Conservation (phyloP, 2,888 invertebrate genomes). For the Cremastinae sp. region DNA sequence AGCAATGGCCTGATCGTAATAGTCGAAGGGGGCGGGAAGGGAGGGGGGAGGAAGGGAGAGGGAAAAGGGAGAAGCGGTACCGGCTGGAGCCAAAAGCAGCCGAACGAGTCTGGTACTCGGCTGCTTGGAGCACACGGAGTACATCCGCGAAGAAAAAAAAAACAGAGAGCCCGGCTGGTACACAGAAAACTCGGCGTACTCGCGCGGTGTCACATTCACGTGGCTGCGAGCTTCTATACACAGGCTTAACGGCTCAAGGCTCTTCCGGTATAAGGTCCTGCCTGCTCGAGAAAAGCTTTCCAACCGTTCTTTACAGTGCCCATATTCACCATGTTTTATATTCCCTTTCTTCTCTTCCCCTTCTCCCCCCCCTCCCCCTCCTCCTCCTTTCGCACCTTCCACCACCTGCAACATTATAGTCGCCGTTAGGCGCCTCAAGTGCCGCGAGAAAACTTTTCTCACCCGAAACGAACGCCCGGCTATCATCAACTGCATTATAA, state of each 20-base stretch:
- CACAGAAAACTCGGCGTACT: constrained; percentile 6
- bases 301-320: constrained; percentile 42
- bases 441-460: constrained; percentile 26
- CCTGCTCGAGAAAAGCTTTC: constrained; percentile 44
- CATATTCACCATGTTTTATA: constrained; percentile 47
- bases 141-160: constrained; percentile 27
- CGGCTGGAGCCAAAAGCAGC: constrained; percentile 69
- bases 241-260: constrained; percentile 13
- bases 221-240: neutral
- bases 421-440: constrained; percentile 24
- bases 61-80: constrained; percentile 25
- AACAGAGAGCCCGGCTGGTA: constrained; percentile 20
- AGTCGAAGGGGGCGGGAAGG: constrained; percentile 49
- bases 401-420: constrained; percentile 48
- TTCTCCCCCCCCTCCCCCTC: neutral
- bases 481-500: neutral
- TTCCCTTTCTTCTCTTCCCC: constrained; percentile 12
- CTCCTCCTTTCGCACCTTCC: constrained; percentile 1
- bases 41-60: neutral
- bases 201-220: neutral
- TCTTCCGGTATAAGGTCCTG: neutral
- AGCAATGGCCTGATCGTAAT: constrained; percentile 76
- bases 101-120: constrained; percentile 57
- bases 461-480: constrained; percentile 11
- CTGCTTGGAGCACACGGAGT: constrained; percentile 44